Evolutionary conservation across 2,888 invertebrate genomes (phyloP).

Genomic region (Lepidonotus clava): DNA sequence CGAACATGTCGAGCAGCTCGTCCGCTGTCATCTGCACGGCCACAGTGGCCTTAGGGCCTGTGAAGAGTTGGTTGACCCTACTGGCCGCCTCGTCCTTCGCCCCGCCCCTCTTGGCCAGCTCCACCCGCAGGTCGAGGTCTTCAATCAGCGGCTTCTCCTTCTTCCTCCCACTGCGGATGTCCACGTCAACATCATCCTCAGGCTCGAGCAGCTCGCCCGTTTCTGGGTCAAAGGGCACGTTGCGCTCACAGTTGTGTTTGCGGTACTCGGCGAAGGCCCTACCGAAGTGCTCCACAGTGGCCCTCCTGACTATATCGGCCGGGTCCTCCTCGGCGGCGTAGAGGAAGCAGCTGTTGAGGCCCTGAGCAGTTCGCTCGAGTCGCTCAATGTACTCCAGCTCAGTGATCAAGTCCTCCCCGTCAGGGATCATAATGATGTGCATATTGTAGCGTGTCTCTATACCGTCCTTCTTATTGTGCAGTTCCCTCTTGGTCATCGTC

Average conservation of each 20-base stretch:
- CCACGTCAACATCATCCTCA: neutral
- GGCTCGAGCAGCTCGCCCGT: neutral
- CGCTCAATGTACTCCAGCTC: conserved; percentile 20
- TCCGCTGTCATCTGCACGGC: neutral
- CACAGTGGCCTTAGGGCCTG: neutral
- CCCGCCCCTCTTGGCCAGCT: neutral
- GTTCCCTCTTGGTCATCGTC: neutral
- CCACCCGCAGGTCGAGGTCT: neutral
- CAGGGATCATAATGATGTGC: neutral
- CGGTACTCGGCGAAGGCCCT: neutral
- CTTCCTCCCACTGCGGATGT: neutral
- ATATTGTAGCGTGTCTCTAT: conserved; percentile 1
- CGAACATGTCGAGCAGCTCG: neutral
- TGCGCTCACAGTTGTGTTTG: neutral
- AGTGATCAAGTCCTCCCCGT: neutral
- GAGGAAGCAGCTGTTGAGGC: neutral
- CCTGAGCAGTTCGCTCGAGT: neutral
- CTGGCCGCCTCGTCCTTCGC: neutral
- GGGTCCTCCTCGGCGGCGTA: neutral
- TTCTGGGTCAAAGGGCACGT: neutral
- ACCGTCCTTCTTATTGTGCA: neutral
- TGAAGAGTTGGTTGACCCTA: neutral
- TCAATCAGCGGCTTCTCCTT: neutral
- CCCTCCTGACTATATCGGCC: neutral
- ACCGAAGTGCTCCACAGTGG: neutral